These are phyloP conservation scores for Catharus minimus DNA, from an alignment of 2,113 vertebrate genomes.

Conservation along the genomic window DNA sequence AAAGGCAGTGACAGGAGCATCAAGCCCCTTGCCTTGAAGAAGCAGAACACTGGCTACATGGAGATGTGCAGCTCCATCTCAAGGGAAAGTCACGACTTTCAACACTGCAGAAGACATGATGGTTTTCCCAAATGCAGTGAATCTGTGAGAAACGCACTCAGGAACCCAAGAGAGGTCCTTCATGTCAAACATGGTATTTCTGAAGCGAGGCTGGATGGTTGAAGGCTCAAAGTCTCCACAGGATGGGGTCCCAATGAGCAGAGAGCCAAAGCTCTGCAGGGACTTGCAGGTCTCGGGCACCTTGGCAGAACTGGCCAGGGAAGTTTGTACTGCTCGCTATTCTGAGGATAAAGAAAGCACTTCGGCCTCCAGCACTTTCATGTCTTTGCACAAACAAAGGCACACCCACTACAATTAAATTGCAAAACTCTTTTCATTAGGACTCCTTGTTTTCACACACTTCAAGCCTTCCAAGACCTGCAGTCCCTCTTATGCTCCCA, in stretches of 20 bases:
- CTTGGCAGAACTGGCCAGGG: constrained; percentile 22
- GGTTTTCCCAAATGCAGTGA: neutral
- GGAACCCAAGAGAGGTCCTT: neutral
- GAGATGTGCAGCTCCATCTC: neutral
- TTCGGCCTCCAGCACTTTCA: constrained; percentile 37
- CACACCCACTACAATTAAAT: constrained; percentile 49
- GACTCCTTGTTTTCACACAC: constrained; percentile 17
- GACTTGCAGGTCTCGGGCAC: neutral
- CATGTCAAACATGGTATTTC: rapidly evolving
- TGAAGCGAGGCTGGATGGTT: neutral
- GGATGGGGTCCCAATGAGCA: neutral
- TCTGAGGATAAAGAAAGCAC: constrained; percentile 1
- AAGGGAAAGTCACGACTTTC: neutral
- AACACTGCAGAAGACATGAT: rapidly evolving
- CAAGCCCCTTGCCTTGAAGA: neutral
- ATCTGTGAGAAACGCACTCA: neutral
- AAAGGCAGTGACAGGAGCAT: neutral
- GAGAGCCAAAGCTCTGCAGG: neutral
- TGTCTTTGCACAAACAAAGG: constrained; percentile 45
- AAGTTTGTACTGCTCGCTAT: neutral
- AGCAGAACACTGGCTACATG: rapidly evolving
- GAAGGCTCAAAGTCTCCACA: neutral
- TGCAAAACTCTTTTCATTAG: constrained; percentile 38
- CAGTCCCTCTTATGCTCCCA: neutral
- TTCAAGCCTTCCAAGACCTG: neutral